phyloP scores from a whole-genome alignment of 2,888 invertebrate genomes.

The Idaea dimidiata region DNA sequence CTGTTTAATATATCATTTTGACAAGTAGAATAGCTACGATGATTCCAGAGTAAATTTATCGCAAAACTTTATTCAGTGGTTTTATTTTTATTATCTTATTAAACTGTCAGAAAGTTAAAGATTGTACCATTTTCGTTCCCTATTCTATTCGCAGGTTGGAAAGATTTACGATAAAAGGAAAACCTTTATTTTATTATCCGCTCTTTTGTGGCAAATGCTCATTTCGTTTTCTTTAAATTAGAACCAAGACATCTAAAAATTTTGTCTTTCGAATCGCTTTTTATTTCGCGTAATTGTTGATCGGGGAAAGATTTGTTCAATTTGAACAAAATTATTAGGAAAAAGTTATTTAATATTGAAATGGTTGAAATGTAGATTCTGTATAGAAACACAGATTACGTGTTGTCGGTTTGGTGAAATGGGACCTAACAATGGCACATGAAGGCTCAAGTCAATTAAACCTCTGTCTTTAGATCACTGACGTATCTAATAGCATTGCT shows the following conservation, averaged over 20 bases:
- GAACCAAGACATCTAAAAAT: conserved; percentile 3
- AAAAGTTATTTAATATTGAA: no score
- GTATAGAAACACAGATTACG: background rate
- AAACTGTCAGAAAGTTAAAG: conserved; percentile 75
- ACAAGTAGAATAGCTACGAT: conserved; percentile 30
- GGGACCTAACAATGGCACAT: background rate
- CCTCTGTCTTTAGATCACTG: background rate
- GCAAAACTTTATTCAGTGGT: conserved; percentile 15
- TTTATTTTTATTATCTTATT: conserved; percentile 74
- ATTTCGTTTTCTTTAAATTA: conserved; percentile 31
- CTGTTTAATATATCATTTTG: conserved; percentile 28
- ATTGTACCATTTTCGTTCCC: conserved; percentile 60
- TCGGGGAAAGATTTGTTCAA: background rate
- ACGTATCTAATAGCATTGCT: conserved; percentile 54
- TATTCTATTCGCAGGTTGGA: conserved; percentile 59
- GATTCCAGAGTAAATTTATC: conserved; percentile 30
- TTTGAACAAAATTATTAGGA: background rate
- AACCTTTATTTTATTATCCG: conserved; percentile 62
- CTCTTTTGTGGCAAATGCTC: conserved; percentile 48
- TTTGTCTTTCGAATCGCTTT: background rate
- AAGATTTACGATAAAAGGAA: conserved; percentile 60
- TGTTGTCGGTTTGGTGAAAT: background rate
- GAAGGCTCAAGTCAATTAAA: background rate
- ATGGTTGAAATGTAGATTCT: background rate
- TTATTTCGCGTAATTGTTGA: background rate